Evolutionary conservation across 2,113 vertebrate genomes (phyloP), one percentile per base, ranked within the genome.

Genomic region (Neodontobutis hainanensis): DNA sequence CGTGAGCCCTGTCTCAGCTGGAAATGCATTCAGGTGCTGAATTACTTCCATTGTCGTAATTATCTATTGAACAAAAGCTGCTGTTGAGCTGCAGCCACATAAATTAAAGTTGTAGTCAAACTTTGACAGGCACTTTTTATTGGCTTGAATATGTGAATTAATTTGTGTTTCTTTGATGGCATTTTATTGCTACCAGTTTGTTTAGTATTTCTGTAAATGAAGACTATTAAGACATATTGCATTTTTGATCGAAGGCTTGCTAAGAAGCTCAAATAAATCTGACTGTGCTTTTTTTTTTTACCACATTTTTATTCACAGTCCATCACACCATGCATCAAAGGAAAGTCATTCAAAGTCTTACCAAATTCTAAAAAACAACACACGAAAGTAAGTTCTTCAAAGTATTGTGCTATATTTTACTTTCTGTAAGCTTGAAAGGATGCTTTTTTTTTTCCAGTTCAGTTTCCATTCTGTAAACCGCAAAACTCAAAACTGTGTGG

Each of bases 41-140:
- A 75, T 80, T 64, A 68, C 53, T 76, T 78, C 57, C 44, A 62
- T 46, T 63, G 66, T 67, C 3, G 38, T 52, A 60, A 71, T 63
- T 11, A 35, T 68, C 43, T 49, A 48, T 79, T 81, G 4, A 80
- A 68, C 46, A 76, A 78, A 68, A 76, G 27, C 58, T 0, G 15
- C 35, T 42, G 68, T 49, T 34, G 47, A 65, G 44, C 16, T 61
- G 5, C 69, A 49, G 40, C 10, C 49, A 52, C 64, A 61, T 57
- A 55, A 82, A 68, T 70, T 27, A 11, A 27, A 66, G 32, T 57
- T 46, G 0, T 57, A 73, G 53, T 69, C 34, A 70, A 61, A 72
- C 51, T 56, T 68, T 27, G 32, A 68, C 53, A 55, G 65, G 5
- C 3, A 0, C 0, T 60, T 40, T 68, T 49, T 57, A 57, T 40